Base-by-base conservation (phyloP, 1,140 invertebrate species). In the Zaprionus lachaisei region DNA sequence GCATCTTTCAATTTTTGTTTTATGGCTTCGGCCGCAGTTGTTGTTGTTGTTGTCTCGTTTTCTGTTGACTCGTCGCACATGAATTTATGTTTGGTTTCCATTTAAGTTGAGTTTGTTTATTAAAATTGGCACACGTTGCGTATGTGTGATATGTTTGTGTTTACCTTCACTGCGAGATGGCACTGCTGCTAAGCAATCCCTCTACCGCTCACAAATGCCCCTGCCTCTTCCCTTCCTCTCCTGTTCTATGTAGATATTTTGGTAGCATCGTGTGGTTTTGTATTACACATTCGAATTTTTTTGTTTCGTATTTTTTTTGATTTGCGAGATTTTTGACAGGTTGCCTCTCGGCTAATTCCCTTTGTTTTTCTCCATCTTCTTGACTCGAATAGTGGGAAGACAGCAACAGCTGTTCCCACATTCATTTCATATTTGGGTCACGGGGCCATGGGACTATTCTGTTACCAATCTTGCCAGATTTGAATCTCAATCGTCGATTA, bases 21-120 rank as follows among this genome's bases (percentile, higher is more conserved):
- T 66, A 67, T 77, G 63, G 11, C 11, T 67, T 41, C 49, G 4
- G 3, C 6, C 7, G n/a, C 7, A 17, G 37, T 15, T 38, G 37
- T 38, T 38, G 41, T 47, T 20, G n/a, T 17, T 44, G 7, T 44
- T 41, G 20, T 51, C 62, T 47, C 54, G 26, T 58, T 64, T 69
- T 67, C 77, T 83, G 67, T 80, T 81, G 78, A 67, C 37, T 77
- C 56, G 70, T 56, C 61, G 55, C 49, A 73, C 76, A 83, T 82
- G 80, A 77, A 68, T 86, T 83, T 89, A 51, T 51, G 84, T 87
- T 87, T 87, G 84, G 84, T 89, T 87, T 87, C 81, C 84, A 87
- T 87, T 87, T 87, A 87, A 86, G 84, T 69, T 76, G 69, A 81
- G 84, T 87, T 87, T 87, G 84, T 87, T 84, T 87, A 87, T 81